Percentiles rank a stretch among this genome's conserved stretches.
Conservation (phyloP, 2,888 invertebrate genomes). For the Magallana nippona region DNA sequence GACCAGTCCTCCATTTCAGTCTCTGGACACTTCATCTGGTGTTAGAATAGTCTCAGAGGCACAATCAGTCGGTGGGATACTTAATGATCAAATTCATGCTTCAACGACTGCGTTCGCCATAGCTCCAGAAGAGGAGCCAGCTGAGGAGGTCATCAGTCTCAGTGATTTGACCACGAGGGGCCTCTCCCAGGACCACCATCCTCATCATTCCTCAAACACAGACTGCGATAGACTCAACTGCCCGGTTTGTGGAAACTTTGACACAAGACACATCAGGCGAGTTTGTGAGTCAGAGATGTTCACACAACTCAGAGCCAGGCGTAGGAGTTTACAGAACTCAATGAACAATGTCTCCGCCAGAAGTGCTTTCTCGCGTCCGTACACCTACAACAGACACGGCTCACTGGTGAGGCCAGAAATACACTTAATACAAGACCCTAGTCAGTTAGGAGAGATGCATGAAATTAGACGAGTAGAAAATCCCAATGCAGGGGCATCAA, state of each 20-base stretch:
- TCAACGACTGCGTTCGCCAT: not conserved
- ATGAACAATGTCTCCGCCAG: slow-evolving; percentile 8
- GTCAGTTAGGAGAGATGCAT: slow-evolving; percentile 30
- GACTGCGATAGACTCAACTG: slow-evolving; percentile 48
- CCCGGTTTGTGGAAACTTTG: slow-evolving; percentile 48
- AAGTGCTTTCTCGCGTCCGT: slow-evolving; percentile 38
- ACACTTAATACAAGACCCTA: slow-evolving; percentile 34
- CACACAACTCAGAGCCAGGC: slow-evolving; percentile 16
- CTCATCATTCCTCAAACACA: not conserved
- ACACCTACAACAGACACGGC: not conserved
- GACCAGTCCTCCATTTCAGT: slow-evolving; percentile 20
- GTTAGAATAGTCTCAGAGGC: slow-evolving; percentile 37
- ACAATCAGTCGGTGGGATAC: not conserved
- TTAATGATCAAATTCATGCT: not conserved
- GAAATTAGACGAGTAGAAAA: slow-evolving; percentile 31
- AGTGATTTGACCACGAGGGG: not conserved
- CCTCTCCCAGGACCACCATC: not conserved
- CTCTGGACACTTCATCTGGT: slow-evolving; percentile 13
- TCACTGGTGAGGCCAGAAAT: slow-evolving; percentile 26
- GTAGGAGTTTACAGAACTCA: slow-evolving; percentile 1
- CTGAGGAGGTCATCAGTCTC: not conserved
- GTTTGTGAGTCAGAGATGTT: slow-evolving; percentile 17
- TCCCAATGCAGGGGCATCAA: slow-evolving; percentile 11
- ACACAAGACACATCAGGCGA: slow-evolving; percentile 4
- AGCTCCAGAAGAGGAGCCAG: not conserved